Conservation (phyloP, 2,113 vertebrate genomes). For the Baryphthengus martii region DNA sequence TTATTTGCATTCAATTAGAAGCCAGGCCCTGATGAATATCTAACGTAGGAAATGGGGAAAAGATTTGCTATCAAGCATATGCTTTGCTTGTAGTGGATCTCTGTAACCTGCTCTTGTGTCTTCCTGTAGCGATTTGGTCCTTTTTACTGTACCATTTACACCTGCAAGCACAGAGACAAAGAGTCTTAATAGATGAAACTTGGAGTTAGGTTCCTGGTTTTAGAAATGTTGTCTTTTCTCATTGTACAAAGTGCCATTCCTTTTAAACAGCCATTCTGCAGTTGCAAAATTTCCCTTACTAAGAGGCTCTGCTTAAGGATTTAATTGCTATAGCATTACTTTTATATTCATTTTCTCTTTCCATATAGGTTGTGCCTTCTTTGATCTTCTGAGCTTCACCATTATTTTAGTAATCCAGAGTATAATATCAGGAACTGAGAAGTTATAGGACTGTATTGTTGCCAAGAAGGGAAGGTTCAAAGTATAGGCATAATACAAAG, state of each 20-base stretch:
- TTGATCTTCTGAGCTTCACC: not conserved
- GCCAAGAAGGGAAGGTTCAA: not conserved
- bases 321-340: not conserved
- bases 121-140: not conserved
- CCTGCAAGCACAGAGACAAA: not conserved
- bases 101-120: not conserved
- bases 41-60: slow-evolving; percentile 21
- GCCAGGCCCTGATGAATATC: slow-evolving; percentile 45
- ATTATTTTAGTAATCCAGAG: not conserved
- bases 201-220: not conserved
- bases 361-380: not conserved
- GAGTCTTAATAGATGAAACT: not conserved
- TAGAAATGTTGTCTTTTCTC: not conserved
- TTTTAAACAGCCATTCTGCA: not conserved
- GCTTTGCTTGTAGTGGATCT: not conserved
- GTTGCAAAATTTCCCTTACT: not conserved
- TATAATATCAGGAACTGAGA: not conserved
- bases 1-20: slow-evolving; percentile 64
- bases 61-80: slow-evolving; percentile 36
- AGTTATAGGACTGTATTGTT: not conserved
- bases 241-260: rapidly evolving
- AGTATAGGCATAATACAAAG: not conserved
- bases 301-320: not conserved
- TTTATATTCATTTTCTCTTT: not conserved
- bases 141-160: not conserved